Evolutionary conservation across 2,888 invertebrate genomes (phyloP).

Genomic region (Osmoderma eremita): DNA sequence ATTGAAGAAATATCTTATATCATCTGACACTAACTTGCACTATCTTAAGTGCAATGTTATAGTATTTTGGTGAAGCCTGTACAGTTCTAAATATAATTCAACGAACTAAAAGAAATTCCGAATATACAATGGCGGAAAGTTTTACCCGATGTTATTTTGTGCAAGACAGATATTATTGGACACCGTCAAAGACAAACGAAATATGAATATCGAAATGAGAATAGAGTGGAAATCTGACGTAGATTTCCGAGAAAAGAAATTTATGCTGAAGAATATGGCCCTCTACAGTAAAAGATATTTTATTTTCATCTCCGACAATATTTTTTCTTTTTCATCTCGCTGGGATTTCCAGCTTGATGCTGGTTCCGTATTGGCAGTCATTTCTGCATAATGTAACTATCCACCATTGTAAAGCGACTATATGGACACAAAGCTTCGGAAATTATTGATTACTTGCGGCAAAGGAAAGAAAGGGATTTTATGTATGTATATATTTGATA

Average conservation of each 20-base stretch:
- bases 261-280: neutral
- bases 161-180: slow-evolving; percentile 4
- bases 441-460: neutral
- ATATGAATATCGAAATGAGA: slow-evolving; percentile 31
- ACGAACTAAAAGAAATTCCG: no score
- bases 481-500: no score
- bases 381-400: slow-evolving; percentile 15
- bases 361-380: neutral
- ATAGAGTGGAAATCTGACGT: neutral
- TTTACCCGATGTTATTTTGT: neutral
- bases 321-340: slow-evolving; percentile 5
- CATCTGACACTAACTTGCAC: no score
- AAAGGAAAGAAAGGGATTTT: no score
- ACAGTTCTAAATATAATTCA: no score
- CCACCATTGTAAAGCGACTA: neutral
- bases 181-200: slow-evolving; percentile 8
- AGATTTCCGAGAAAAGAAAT: slow-evolving; percentile 16
- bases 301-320: slow-evolving; percentile 26
- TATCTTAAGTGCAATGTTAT: no score
- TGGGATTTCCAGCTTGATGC: slow-evolving; percentile 18
- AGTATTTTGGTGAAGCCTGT: no score
- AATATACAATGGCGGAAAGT: neutral
- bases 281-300: slow-evolving; percentile 17
- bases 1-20: no score
- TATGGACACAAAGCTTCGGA: neutral